Evolutionary conservation across 2,888 invertebrate species (phyloP).

Genomic region (Ennomos erosarius): DNA sequence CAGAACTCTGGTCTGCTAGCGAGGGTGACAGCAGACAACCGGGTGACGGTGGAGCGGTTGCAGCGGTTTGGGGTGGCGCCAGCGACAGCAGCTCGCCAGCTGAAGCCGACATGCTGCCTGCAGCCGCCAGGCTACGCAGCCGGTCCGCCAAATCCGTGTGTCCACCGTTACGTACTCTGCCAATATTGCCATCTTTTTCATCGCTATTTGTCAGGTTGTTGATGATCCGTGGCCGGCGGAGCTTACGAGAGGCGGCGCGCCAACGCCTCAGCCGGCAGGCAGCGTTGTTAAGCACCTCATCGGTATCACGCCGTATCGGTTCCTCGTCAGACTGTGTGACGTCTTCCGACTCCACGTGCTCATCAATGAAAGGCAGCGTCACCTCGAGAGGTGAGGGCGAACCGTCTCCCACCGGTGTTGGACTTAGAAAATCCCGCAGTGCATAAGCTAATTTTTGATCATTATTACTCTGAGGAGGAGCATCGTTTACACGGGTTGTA

Average conservation of each 20-base stretch:
- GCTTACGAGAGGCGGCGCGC: slow-evolving; percentile 80
- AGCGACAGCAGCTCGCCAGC: slow-evolving; percentile 76
- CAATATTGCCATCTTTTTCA: slow-evolving; percentile 56
- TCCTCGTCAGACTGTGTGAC: slow-evolving; percentile 68
- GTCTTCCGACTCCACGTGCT: slow-evolving; percentile 60
- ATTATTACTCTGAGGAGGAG: slow-evolving; percentile 55
- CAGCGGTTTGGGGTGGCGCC: slow-evolving; percentile 77
- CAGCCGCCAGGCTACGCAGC: slow-evolving; percentile 75
- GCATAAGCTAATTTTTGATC: slow-evolving; percentile 72
- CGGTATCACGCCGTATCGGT: slow-evolving; percentile 63
- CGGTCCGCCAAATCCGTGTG: slow-evolving; percentile 79
- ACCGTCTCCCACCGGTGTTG: slow-evolving; percentile 48
- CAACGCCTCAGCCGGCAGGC: slow-evolving; percentile 80
- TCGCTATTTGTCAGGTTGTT: slow-evolving; percentile 74
- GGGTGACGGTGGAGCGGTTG: slow-evolving; percentile 80
- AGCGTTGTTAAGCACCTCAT: slow-evolving; percentile 74
- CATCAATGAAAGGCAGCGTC: slow-evolving; percentile 73
- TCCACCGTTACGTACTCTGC: slow-evolving; percentile 57
- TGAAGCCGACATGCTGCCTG: slow-evolving; percentile 76
- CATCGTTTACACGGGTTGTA: slow-evolving; percentile 48
- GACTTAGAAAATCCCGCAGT: slow-evolving; percentile 69
- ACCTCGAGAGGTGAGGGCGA: slow-evolving; percentile 60
- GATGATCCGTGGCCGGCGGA: slow-evolving; percentile 77
- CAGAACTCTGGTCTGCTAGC: slow-evolving; percentile 75
- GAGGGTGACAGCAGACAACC: slow-evolving; percentile 75